A percentile compares a stretch with the other conserved stretches of the same genome.
Conservation (phyloP, 2,113 vertebrate species). For the Bubo scandiacus region DNA sequence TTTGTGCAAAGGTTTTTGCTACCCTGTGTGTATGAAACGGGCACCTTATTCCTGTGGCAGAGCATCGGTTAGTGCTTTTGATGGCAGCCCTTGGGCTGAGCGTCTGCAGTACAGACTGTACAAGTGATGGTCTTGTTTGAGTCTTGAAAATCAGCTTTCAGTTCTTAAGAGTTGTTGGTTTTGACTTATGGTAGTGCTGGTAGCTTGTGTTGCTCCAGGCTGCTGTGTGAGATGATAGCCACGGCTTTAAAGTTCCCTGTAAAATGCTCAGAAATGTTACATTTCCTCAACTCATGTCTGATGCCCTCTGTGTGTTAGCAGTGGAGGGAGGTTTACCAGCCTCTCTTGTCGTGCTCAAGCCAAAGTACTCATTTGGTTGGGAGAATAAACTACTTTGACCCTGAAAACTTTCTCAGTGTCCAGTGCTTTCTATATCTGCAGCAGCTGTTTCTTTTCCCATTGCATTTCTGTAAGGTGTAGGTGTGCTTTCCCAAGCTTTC, state of each 20-base stretch:
- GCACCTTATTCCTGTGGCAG: not conserved
- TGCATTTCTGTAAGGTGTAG: not conserved
- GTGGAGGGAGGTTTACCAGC: not conserved
- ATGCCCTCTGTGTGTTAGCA: not conserved
- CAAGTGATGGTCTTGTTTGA: not conserved
- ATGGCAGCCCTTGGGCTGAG: not conserved
- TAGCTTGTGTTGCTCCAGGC: not conserved
- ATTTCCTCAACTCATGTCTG: not conserved
- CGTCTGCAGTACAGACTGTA: not conserved
- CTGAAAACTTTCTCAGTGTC: too few relatives aligned
- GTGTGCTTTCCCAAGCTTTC: not conserved
- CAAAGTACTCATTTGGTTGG: not conserved
- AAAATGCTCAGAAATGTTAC: not conserved
- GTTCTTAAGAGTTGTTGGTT: not conserved
- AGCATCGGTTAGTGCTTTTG: not conserved
- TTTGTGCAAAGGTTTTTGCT: not conserved
- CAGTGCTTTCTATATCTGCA: not conserved
- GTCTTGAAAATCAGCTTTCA: not conserved
- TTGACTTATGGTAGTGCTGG: not conserved
- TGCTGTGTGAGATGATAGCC: not conserved
- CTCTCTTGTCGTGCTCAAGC: not conserved
- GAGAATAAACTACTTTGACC: not conserved
- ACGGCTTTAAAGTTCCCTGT: not conserved
- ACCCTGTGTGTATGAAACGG: accelerated
- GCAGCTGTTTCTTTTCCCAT: not conserved